A percentile compares a stretch with the other conserved stretches of the same genome.
phyloP scores from a whole-genome alignment of 1,140 invertebrate genomes.

The Cydia strobilella region DNA sequence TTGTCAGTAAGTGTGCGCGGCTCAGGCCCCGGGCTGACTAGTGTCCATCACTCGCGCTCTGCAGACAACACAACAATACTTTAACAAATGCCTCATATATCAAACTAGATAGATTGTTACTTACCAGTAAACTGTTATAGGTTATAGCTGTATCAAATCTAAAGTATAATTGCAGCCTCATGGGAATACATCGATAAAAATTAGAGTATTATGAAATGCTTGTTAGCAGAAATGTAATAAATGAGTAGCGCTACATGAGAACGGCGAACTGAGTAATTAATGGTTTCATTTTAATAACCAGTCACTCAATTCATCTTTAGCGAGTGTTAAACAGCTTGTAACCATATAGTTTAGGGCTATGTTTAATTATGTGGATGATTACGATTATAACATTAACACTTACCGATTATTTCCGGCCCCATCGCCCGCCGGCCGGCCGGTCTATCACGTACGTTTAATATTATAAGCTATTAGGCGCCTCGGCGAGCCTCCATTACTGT shows the following conservation, averaged over 20 bases:
- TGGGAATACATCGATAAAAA: background rate
- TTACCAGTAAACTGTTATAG: constrained; percentile 9
- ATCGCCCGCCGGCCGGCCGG: constrained; percentile 42
- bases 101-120: constrained; percentile 33
- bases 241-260: background rate
- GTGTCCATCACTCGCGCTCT: constrained; percentile 46
- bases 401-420: constrained; percentile 66
- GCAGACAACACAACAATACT: constrained; percentile 40
- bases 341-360: constrained; percentile 27
- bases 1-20: constrained; percentile 46
- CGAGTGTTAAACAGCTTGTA: constrained; percentile 28
- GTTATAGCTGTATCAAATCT: constrained; percentile 16
- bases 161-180: background rate
- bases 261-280: constrained; percentile 16
- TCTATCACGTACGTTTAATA: constrained; percentile 75
- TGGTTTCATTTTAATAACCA: constrained; percentile 22
- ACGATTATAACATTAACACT: constrained; percentile 59
- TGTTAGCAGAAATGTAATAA: constrained; percentile 1
- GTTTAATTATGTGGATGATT: constrained; percentile 30
- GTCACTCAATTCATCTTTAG: constrained; percentile 18
- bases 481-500: constrained; percentile 74
- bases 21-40: constrained; percentile 44
- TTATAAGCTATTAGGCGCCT: constrained; percentile 78
- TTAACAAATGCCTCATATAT: constrained; percentile 44
- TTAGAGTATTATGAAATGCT: background rate